phyloP scores from a whole-genome alignment of 2,888 invertebrate species.

The Thysanoteuthis rhombus region DNA sequence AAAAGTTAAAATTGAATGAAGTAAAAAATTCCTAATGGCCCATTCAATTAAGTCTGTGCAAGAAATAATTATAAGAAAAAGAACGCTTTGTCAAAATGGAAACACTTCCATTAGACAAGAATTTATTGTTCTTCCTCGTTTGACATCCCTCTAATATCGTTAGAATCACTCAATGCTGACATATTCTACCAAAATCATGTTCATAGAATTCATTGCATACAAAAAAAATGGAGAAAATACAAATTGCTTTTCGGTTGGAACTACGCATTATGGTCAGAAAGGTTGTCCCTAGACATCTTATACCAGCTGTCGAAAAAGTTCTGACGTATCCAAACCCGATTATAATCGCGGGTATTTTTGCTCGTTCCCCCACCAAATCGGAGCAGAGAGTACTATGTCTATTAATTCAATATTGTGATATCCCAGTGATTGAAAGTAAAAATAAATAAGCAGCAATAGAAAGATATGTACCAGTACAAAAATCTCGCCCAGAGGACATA shows the following conservation, averaged over 20 bases:
- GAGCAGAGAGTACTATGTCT: neutral
- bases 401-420: neutral
- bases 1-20: neutral
- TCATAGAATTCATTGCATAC: too few species aligned
- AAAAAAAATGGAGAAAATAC: neutral
- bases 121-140: neutral
- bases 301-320: neutral
- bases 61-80: neutral
- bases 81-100: neutral
- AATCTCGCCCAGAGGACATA: too few species aligned
- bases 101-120: neutral
- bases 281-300: neutral
- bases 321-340: neutral
- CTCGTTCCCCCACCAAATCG: neutral
- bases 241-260: neutral
- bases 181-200: fast-evolving
- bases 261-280: neutral
- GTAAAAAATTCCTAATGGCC: neutral
- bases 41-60: neutral
- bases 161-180: neutral
- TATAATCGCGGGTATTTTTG: neutral
- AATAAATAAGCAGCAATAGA: neutral
- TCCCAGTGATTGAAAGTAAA: neutral
- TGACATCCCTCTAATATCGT: neutral
- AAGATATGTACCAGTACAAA: too few species aligned